phyloP scores from a whole-genome alignment of 2,888 invertebrate species.

The Chromoteleia sp. region DNA sequence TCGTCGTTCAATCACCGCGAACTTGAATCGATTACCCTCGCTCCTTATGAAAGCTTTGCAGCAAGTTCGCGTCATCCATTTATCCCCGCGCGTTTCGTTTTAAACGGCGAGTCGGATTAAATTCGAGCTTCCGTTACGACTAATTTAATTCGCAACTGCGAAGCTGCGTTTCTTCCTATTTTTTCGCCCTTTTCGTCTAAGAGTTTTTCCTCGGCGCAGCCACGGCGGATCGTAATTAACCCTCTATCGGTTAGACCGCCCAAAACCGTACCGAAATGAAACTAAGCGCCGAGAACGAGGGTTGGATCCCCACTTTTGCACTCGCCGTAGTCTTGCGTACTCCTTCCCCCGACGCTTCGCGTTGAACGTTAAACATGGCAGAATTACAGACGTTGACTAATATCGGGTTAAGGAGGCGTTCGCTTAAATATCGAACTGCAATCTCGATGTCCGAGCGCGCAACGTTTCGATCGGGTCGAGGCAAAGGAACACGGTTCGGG shows the following conservation, averaged over 20 bases:
- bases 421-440: constrained; percentile 42
- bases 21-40: constrained; percentile 30
- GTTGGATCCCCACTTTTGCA: constrained; percentile 52
- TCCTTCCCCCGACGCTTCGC: constrained; percentile 55
- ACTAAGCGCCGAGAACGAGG: constrained; percentile 64
- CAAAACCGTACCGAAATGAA: constrained; percentile 68
- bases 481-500: constrained; percentile 24
- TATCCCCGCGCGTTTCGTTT: no score
- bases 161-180: constrained; percentile 4
- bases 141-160: not conserved
- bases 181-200: constrained; percentile 31
- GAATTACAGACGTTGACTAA: constrained; percentile 65
- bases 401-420: constrained; percentile 61
- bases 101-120: not conserved
- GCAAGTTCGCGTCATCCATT: no score
- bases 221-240: constrained; percentile 64
- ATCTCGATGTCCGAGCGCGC: constrained; percentile 45
- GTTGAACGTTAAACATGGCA: constrained; percentile 69
- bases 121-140: not conserved
- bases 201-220: constrained; percentile 57
- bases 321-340: constrained; percentile 53
- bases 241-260: constrained; percentile 69
- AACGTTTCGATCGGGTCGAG: constrained; percentile 7
- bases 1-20: constrained; percentile 35
- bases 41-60: not conserved